Base-by-base conservation (phyloP, 2,888 invertebrate species). In the Cylindroiulus punctatus region DNA sequence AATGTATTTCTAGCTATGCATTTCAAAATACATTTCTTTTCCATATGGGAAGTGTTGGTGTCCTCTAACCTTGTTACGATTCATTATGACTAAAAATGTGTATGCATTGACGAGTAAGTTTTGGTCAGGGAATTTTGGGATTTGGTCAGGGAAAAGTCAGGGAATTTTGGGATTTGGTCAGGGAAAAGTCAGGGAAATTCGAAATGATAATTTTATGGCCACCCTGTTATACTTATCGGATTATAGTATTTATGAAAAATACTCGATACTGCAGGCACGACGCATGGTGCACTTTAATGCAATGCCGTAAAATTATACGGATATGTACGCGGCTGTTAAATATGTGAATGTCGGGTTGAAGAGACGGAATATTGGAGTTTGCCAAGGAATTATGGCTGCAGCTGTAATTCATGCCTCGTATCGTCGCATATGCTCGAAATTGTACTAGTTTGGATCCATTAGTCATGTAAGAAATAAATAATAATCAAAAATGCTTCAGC, bases 381-480 rank as follows among this genome's bases (percentile, higher is more conserved):
- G 19, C 19, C n/a, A 19, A 19, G 57, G n/a, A 57, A 57, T 57
- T 57, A 57, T n/a, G 19, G 57, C 57, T 57, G 57, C 57, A 57
- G 57, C 57, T 57, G 57, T 57, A 57, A 57, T 57, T 57, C 57
- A 57, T 57, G 57, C 57, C 57, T 57, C n/a, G 57, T n/a, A 22
- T n/a, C n/a, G 57, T 57, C 57, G 57, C 57, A 57, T 57, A 57
- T 57, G 57, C 57, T 57, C 57, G 7, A n/a, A 57, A 57, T 57
- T 57, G 57, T 57, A n/a, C 57, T 1, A 57, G 57, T 57, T 57
- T n/a, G 57, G 57, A 57, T n/a, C 57, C 57, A 57, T 57, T 57
- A 57, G 57, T 57, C 57, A 57, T 22, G 57, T 57, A 57, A 57
- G 57, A 57, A 57, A 57, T 57, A 57, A 57, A 57, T 57, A 57